Evolutionary conservation across 2,113 vertebrate genomes (phyloP).

Genomic region (Rissa tridactyla): DNA sequence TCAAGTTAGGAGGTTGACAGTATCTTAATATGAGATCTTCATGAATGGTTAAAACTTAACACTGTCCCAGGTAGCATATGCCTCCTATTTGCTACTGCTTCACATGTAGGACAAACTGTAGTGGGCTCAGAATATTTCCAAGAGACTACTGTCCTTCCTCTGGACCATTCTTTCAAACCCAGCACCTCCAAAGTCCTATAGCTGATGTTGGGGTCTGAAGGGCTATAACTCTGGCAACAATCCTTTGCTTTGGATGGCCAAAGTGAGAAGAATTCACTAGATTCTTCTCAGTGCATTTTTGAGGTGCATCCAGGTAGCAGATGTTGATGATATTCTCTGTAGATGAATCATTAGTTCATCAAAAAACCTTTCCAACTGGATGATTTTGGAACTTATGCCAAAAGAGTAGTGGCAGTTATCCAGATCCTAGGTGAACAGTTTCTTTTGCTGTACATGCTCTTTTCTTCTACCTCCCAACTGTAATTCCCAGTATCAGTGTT

Average conservation of each 20-base stretch:
- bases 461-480: background rate
- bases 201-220: background rate
- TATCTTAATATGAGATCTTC: background rate
- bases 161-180: background rate
- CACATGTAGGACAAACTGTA: background rate
- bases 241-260: background rate
- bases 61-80: fast-evolving
- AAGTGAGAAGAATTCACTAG: background rate
- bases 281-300: background rate
- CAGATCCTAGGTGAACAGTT: background rate
- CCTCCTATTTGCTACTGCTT: background rate
- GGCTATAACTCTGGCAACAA: background rate
- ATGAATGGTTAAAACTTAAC: background rate
- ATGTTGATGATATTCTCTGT: background rate
- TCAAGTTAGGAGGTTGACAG: background rate
- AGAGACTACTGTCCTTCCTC: background rate
- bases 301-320: background rate
- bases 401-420: background rate
- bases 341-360: background rate
- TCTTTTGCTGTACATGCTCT: fast-evolving
- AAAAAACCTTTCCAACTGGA: background rate
- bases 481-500: background rate
- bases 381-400: background rate
- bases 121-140: background rate
- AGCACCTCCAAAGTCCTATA: fast-evolving